Evolutionary conservation across 2,888 invertebrate species (phyloP), one percentile per base, ranked within the genome.

Genomic region (Drosophila mettleri): DNA sequence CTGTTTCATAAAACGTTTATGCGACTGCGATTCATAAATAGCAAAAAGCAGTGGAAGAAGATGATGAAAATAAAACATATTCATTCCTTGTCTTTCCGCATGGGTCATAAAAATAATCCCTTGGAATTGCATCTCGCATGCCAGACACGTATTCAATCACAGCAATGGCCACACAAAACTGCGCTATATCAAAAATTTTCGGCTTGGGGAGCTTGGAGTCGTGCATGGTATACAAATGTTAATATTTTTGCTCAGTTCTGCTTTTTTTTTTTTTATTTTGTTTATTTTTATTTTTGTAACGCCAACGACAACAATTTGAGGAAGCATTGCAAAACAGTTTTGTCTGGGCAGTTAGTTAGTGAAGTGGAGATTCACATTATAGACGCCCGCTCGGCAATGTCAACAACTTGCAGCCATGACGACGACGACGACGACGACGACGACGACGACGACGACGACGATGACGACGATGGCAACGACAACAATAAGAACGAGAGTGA

Each of bases 151-250:
- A 89, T 84, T 84, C 83, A 84, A 84, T 84, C 83, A 84, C 83
- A 89, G 83, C 89, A 88, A 88, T 78, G 88, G 86, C 89, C 86
- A 87, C 88, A 84, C 89, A 89, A 78, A 85, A 89, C 83, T 75
- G 83, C 86, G 83, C 83, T 83, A 83, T 89, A 89, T 83, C 83
- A 83, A 83, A 83, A 89, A 81, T 83, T 74, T 85, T 41, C 64
- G 67, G 61, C 43, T 27, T 45, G 20, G 49, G 49, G 49, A 22
- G 69, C 49, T 45, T 31, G 39, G 68, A 60, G 52, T 74, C 83
- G 83, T 84, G 83, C 83, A 54, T 69, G 53, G 88, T 84, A 63
- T 84, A 89, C 88, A 84, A 84, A 84, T 84, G 83, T 78, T 64
- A 54, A 53, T 41, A 75, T 87, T 88, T 80, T 51, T 46, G 4